These are phyloP conservation scores for Strix aluco DNA, from an alignment of 2,113 vertebrate species.

Conservation along the genomic window DNA sequence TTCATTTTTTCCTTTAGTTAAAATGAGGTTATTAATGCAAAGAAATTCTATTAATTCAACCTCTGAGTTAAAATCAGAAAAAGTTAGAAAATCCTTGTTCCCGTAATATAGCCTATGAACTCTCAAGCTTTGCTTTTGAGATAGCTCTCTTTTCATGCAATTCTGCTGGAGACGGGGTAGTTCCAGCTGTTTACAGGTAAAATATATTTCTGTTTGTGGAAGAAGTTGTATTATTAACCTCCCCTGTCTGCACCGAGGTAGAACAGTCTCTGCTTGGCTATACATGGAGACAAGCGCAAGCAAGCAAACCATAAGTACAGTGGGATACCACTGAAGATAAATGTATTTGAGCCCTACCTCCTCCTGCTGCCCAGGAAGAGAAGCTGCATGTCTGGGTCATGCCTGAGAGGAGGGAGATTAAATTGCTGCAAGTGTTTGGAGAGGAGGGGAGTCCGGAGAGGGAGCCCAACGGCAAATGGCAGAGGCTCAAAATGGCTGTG, in stretches of 20 bases:
- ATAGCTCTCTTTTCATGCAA: neutral
- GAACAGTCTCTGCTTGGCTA: neutral
- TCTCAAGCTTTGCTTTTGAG: neutral
- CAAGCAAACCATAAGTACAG: neutral
- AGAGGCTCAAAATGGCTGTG: neutral
- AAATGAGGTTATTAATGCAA: neutral
- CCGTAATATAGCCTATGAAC: neutral
- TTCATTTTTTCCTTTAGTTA: neutral
- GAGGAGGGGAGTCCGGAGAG: rapidly evolving
- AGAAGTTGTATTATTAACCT: neutral
- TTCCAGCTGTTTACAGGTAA: neutral
- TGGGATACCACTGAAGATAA: neutral
- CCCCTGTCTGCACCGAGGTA: neutral
- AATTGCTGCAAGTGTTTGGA: rapidly evolving
- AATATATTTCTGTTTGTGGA: neutral
- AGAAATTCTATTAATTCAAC: neutral
- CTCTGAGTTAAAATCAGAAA: neutral
- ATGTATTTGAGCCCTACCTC: neutral
- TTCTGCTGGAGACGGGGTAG: neutral
- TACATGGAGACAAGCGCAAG: neutral
- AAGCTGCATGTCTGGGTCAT: neutral
- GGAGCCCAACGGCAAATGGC: neutral
- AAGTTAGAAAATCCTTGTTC: neutral
- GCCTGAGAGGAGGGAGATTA: neutral
- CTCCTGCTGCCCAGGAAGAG: neutral